phyloP scores from a whole-genome alignment of 2,888 invertebrate genomes.

The Parascotia fuliginaria region DNA sequence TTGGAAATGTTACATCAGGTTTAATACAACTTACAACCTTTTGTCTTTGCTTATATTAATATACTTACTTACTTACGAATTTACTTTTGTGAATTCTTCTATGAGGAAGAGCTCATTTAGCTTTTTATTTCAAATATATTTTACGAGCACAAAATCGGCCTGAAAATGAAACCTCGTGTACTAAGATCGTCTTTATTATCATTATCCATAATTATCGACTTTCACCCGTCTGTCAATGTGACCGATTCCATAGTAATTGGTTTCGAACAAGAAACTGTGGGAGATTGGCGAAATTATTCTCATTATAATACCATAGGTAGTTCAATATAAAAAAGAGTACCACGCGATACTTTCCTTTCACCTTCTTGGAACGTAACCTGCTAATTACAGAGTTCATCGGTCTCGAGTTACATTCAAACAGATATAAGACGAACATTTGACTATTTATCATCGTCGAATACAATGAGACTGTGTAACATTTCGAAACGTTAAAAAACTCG shows the following conservation, averaged over 20 bases:
- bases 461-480: constrained; percentile 11
- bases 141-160: constrained; percentile 12
- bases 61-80: no score
- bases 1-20: no score
- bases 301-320: constrained; percentile 68
- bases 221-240: constrained; percentile 69
- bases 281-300: constrained; percentile 66
- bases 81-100: no score
- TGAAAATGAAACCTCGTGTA: constrained; percentile 27
- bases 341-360: constrained; percentile 69
- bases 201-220: constrained; percentile 66
- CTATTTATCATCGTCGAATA: constrained; percentile 30
- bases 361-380: constrained; percentile 65
- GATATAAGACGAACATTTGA: constrained; percentile 37
- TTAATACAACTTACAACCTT: no score
- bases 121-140: no score
- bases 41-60: no score
- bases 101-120: no score
- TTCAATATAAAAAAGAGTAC: constrained; percentile 66
- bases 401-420: constrained; percentile 56
- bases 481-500: no score
- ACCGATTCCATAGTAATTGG: constrained; percentile 72
- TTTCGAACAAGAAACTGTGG: constrained; percentile 57
- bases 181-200: constrained; percentile 40
- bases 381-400: constrained; percentile 69